phyloP scores from a whole-genome alignment of 2,888 invertebrate species.

The Cephus spinipes region DNA sequence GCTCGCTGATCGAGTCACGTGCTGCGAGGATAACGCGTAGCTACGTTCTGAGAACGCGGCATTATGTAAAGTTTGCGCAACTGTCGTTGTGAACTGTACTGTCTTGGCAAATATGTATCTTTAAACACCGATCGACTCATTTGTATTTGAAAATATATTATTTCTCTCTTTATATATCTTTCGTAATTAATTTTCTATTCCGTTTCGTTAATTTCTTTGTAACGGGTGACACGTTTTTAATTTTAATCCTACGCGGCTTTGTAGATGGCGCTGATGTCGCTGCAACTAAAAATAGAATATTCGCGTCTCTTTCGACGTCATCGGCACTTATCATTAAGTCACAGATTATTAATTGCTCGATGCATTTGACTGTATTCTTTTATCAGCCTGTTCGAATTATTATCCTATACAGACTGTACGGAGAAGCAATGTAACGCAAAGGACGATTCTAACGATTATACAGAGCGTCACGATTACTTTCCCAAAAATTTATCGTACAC shows the following conservation, averaged over 20 bases:
- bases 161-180: no score
- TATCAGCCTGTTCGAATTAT: background rate
- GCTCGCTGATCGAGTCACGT: background rate
- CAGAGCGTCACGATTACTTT: background rate
- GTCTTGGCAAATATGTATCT: background rate
- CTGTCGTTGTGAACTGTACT: background rate
- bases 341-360: background rate
- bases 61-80: constrained; percentile 8
- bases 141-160: background rate
- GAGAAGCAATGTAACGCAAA: background rate
- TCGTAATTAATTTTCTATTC: no score
- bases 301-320: no score
- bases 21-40: background rate
- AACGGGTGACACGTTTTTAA: no score
- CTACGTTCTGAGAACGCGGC: constrained; percentile 2
- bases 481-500: background rate
- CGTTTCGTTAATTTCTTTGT: no score
- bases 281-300: no score
- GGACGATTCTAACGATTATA: background rate
- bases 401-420: background rate
- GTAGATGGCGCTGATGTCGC: no score
- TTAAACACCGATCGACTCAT: background rate
- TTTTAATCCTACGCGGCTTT: no score
- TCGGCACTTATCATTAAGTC: background rate
- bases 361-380: no score